Evolutionary conservation across 2,888 invertebrate genomes (phyloP).

Genomic region (Temnothorax unifasciatus): DNA sequence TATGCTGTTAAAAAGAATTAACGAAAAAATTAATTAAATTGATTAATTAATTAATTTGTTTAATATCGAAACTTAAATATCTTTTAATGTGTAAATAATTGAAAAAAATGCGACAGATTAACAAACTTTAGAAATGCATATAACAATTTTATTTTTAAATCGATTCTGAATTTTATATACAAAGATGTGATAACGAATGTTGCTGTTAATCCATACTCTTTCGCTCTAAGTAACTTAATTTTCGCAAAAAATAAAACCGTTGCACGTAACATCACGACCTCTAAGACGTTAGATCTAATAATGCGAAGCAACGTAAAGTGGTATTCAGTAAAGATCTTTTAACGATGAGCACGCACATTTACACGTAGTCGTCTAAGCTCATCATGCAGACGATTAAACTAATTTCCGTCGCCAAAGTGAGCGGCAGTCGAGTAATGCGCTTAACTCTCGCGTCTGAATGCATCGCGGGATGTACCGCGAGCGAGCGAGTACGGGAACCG

Average conservation of each 20-base stretch:
- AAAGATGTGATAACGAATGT: neutral
- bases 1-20: neutral
- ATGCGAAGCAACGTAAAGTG: neutral
- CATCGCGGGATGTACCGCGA: constrained; percentile 8
- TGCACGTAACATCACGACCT: neutral
- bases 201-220: neutral
- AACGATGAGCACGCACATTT: constrained; percentile 6
- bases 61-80: neutral
- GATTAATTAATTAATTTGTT: neutral
- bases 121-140: neutral
- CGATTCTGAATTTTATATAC: neutral
- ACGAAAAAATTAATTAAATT: neutral
- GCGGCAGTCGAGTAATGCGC: constrained; percentile 36
- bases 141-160: neutral
- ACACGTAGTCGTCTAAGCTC: constrained; percentile 2
- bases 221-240: neutral
- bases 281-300: neutral
- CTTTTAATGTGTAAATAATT: neutral
- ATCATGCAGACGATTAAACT: constrained; percentile 51
- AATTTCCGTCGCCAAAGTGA: constrained; percentile 28
- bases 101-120: neutral
- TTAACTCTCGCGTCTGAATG: constrained; percentile 45
- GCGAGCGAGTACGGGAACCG: neutral
- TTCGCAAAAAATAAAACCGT: neutral
- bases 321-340: neutral